Evolutionary conservation across 2,797 vertebrate genomes (phyloP).

Genomic region (Pangasius djambal): DNA sequence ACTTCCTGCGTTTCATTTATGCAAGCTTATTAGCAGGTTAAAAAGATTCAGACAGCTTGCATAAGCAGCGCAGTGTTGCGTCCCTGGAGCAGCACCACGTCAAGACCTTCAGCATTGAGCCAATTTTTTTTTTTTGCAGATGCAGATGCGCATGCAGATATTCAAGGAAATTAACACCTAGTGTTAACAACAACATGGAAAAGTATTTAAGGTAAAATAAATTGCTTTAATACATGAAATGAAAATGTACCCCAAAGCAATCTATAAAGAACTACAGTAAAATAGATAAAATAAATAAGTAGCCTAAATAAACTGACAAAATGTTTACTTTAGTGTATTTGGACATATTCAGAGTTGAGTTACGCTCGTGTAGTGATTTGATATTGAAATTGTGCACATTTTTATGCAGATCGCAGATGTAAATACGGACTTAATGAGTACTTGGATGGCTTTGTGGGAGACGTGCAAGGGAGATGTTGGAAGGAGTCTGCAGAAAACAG

Average conservation of each 20-base stretch:
- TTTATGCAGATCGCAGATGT: background rate
- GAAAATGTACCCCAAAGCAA: background rate
- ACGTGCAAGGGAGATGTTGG: background rate
- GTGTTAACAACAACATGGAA: background rate
- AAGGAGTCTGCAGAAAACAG: background rate
- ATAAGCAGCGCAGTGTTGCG: background rate
- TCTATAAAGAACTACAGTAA: background rate
- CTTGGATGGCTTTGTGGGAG: background rate
- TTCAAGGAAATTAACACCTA: background rate
- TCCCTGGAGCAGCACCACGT: background rate
- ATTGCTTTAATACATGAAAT: background rate
- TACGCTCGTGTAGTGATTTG: background rate
- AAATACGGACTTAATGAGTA: background rate
- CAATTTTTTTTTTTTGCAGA: too few species aligned
- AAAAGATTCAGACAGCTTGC: slow-evolving; percentile 21
- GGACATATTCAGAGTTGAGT: background rate
- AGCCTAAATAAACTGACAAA: background rate
- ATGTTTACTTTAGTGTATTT: background rate
- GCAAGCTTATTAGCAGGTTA: slow-evolving; percentile 1
- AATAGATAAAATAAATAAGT: background rate
- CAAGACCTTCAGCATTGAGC: background rate
- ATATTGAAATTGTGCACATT: background rate
- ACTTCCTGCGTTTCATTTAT: slow-evolving; percentile 7
- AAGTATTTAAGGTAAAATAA: background rate
- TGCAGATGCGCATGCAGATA: background rate